phyloP scores from a whole-genome alignment of 1,140 invertebrate species.

The Drosophila miranda region DNA sequence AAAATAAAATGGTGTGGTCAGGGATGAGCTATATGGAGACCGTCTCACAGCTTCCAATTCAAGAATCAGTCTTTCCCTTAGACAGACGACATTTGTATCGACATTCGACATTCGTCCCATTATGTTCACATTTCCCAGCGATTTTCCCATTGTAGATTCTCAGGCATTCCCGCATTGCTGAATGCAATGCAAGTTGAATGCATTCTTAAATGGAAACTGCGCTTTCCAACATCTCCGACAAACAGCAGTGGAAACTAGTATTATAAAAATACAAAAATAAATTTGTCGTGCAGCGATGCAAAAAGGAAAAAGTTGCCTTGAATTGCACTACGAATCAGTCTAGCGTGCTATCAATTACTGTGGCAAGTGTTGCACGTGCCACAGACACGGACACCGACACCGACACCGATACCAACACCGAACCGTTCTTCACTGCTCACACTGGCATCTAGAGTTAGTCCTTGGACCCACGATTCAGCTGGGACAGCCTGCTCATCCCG shows the following conservation, averaged over 20 bases:
- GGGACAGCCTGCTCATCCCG: constrained; percentile 62
- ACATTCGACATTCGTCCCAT: too few relatives aligned
- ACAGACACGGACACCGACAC: constrained; percentile 39
- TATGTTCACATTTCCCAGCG: too few relatives aligned
- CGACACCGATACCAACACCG: too few relatives aligned
- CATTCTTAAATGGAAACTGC: constrained; percentile 5
- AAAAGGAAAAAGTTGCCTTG: constrained; percentile 45
- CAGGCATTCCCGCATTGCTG: neutral
- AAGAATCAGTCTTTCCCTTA: too few relatives aligned
- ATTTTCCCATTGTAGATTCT: too few relatives aligned
- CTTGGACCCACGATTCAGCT: constrained; percentile 9
- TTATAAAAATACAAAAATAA: constrained; percentile 43
- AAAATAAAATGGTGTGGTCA: too few relatives aligned
- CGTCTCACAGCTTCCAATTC: too few relatives aligned
- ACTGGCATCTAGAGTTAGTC: constrained; percentile 8
- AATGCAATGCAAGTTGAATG: constrained; percentile 24
- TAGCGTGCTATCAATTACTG: constrained; percentile 79
- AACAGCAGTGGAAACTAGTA: neutral
- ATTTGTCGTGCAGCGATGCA: constrained; percentile 52
- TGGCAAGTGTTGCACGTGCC: constrained; percentile 79
- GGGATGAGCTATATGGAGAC: too few relatives aligned
- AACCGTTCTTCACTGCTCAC: neutral
- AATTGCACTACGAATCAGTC: constrained; percentile 75
- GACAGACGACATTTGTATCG: too few relatives aligned
- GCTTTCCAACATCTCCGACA: too few relatives aligned